A percentile compares a stretch with the other conserved stretches of the same genome.
Conservation (phyloP, 2,888 invertebrate genomes). For the Amiota minor region DNA sequence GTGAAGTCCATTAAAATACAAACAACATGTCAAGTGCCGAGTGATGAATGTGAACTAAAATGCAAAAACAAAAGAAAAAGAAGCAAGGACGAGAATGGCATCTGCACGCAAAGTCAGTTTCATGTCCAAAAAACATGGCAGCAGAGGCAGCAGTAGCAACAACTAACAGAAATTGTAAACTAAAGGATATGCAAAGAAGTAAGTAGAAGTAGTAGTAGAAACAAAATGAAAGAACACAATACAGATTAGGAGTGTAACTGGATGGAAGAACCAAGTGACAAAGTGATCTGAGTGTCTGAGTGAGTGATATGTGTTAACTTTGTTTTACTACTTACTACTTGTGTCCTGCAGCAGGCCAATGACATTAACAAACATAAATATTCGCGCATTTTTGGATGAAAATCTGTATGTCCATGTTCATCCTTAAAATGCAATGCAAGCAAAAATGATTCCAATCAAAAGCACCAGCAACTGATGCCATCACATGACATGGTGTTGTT, state of each 20-base stretch:
- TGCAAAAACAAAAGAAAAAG: conserved; percentile 38
- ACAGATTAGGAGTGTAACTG: background rate
- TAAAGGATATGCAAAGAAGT: conserved; percentile 9
- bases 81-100: conserved; percentile 18
- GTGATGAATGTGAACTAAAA: conserved; percentile 65
- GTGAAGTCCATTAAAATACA: conserved; percentile 68
- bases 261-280: conserved; percentile 28
- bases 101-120: conserved; percentile 32
- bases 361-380: conserved; percentile 45
- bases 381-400: conserved; percentile 42
- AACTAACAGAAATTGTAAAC: conserved; percentile 4
- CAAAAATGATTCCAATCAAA: conserved; percentile 37
- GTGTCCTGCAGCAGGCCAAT: conserved; percentile 24
- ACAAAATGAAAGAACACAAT: background rate
- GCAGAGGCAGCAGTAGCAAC: no score
- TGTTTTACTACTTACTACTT: conserved; percentile 38
- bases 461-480: conserved; percentile 22
- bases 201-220: background rate
- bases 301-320: conserved; percentile 58
- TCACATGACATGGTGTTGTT: background rate
- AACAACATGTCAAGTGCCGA: conserved; percentile 61
- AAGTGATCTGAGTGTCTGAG: conserved; percentile 39
- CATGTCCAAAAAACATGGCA: conserved; percentile 32
- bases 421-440: conserved; percentile 35
- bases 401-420: conserved; percentile 13